Evolutionary conservation across 23 tunicate species (phyloP).

Genomic region (Ciona savignyi): DNA sequence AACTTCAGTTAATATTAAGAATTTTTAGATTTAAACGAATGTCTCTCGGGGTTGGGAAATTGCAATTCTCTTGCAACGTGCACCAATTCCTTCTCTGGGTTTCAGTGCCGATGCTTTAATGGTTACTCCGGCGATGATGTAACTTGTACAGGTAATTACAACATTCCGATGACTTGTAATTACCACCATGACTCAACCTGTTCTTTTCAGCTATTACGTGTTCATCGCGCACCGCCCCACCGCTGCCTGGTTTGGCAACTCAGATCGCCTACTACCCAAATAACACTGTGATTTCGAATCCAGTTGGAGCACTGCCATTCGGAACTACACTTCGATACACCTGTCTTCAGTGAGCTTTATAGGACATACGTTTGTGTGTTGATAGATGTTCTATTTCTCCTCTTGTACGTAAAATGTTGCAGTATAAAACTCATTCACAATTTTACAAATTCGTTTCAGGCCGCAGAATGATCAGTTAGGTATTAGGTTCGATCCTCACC

Average conservation of each 20-base stretch:
- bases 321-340: constrained; percentile 8
- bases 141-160: constrained; percentile 18
- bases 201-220: constrained; percentile 20
- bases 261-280: constrained; percentile 6
- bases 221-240: constrained; percentile 6
- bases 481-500: too few species aligned
- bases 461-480: too few species aligned
- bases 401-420: too few species aligned
- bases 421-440: too few species aligned
- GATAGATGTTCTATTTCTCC: too few species aligned
- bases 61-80: constrained; percentile 17
- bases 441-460: too few species aligned
- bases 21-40: constrained; percentile 31
- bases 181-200: background rate
- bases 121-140: constrained; percentile 32
- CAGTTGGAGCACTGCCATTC: constrained; percentile 6
- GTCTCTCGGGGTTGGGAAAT: constrained; percentile 23
- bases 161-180: background rate
- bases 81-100: constrained; percentile 10
- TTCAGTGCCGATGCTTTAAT: constrained; percentile 16
- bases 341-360: background rate
- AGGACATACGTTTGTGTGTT: background rate
- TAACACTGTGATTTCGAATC: constrained; percentile 24
- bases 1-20: background rate
- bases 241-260: constrained; percentile 12